A percentile compares a stretch with the other conserved stretches of the same genome.
Conservation (phyloP, 2,888 invertebrate genomes). For the Leptodirus hochenwartii region DNA sequence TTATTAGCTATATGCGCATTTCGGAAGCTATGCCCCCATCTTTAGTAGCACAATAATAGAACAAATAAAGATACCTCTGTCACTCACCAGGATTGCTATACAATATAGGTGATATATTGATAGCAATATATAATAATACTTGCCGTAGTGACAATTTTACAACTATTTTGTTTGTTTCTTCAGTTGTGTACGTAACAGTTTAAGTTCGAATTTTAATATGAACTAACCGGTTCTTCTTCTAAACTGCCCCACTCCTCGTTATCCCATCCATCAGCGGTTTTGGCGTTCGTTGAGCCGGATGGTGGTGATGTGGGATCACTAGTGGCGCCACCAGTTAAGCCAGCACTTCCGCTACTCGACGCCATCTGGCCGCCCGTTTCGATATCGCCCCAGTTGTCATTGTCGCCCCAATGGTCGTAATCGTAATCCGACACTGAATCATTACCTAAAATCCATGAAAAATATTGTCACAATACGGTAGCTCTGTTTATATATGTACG, state of each 20-base stretch:
- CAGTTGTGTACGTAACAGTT: neutral
- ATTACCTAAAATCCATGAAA: too few relatives aligned
- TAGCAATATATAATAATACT: too few relatives aligned
- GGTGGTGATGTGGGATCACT: conserved; percentile 31
- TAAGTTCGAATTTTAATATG: conserved; percentile 6
- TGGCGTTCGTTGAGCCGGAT: conserved; percentile 25
- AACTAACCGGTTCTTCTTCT: conserved; percentile 58
- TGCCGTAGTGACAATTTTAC: too few relatives aligned
- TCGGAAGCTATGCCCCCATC: too few relatives aligned
- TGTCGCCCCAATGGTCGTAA: conserved; percentile 71
- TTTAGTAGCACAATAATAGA: too few relatives aligned
- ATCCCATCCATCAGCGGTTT: conserved; percentile 48
- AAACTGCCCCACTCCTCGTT: conserved; percentile 76
- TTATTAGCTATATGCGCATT: too few relatives aligned
- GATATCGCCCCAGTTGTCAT: conserved; percentile 81
- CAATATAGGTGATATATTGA: too few relatives aligned
- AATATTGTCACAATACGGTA: too few relatives aligned
- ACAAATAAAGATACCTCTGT: too few relatives aligned
- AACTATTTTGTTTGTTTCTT: too few relatives aligned
- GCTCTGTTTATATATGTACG: too few relatives aligned
- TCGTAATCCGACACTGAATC: conserved; percentile 76
- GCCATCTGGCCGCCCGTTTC: conserved; percentile 34
- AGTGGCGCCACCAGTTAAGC: conserved; percentile 30
- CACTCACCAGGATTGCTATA: too few relatives aligned
- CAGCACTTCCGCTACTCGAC: conserved; percentile 26